Evolutionary conservation across 1,140 invertebrate genomes (phyloP).

Genomic region (Latrodectus geometricus): DNA sequence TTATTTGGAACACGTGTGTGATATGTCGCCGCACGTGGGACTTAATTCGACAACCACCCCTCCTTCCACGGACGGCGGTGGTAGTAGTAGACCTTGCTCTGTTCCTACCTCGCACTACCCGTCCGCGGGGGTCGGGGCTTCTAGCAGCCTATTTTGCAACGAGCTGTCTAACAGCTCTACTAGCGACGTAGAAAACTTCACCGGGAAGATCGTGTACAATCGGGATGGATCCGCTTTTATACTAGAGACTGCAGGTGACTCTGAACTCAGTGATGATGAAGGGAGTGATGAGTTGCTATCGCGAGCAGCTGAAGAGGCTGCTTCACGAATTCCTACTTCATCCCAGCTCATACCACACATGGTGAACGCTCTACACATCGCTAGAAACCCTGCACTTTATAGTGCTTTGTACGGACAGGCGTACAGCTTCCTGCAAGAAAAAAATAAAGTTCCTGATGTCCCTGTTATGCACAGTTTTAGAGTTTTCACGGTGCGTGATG

Average conservation of each 20-base stretch:
- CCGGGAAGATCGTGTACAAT: slow-evolving; percentile 98
- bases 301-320: slow-evolving; percentile 77
- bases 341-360: slow-evolving; percentile 73
- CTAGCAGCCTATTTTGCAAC: slow-evolving; percentile 30
- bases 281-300: slow-evolving; percentile 69
- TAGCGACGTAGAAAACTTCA: slow-evolving; percentile 91
- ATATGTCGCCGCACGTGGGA: slow-evolving; percentile 38
- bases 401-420: slow-evolving; percentile 74
- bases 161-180: slow-evolving; percentile 50
- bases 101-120: slow-evolving; percentile 60
- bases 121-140: slow-evolving; percentile 51
- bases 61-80: slow-evolving; percentile 24
- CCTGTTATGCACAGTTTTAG: slow-evolving; percentile 94
- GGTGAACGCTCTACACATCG: slow-evolving; percentile 90
- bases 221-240: slow-evolving; percentile 97
- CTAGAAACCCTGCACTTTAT: slow-evolving; percentile 77
- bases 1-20: slow-evolving; percentile 59
- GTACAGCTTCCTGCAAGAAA: slow-evolving; percentile 71
- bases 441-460: slow-evolving; percentile 78
- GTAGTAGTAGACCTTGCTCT: slow-evolving; percentile 54
- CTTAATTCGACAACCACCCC: slow-evolving; percentile 21
- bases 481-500: slow-evolving; percentile 80
- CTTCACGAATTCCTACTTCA: slow-evolving; percentile 72
- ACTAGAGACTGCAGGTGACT: slow-evolving; percentile 80
- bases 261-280: slow-evolving; percentile 80